Percentiles rank a stretch among this genome's conserved stretches.
These are phyloP conservation scores for Malachius bipustulatus DNA, from an alignment of 2,888 invertebrate genomes.

Conservation along the genomic window DNA sequence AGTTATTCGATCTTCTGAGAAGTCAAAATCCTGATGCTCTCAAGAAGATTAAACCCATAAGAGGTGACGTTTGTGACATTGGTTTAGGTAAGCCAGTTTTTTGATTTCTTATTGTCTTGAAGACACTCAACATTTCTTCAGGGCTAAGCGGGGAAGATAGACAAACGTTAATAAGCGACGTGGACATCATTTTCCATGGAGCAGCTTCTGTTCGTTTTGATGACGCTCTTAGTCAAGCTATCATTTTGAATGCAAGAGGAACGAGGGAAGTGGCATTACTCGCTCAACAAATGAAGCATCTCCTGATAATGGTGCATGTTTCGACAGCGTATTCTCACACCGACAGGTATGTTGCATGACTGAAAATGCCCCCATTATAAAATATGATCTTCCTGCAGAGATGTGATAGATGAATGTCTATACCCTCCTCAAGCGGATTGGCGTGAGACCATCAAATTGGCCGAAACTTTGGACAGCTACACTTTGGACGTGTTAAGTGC, in stretches of 20 bases:
- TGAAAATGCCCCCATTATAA: too few species aligned
- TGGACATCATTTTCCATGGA: slow-evolving; percentile 61
- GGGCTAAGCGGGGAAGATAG: slow-evolving; percentile 44
- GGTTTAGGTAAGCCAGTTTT: slow-evolving; percentile 40
- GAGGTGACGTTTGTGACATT: slow-evolving; percentile 46
- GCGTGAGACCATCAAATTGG: slow-evolving; percentile 52
- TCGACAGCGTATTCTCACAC: slow-evolving; percentile 84
- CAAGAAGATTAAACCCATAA: slow-evolving; percentile 52
- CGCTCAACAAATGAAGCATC: slow-evolving; percentile 42
- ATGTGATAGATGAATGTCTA: slow-evolving; percentile 61
- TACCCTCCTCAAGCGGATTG: slow-evolving; percentile 61
- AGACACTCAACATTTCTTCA: slow-evolving; percentile 24
- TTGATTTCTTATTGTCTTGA: slow-evolving; percentile 6
- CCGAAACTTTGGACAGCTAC: slow-evolving; percentile 48
- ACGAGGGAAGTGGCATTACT: slow-evolving; percentile 51
- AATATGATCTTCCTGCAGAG: too few species aligned
- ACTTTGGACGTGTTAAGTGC: slow-evolving; percentile 44
- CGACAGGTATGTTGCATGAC: too few species aligned
- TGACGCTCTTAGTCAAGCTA: slow-evolving; percentile 56
- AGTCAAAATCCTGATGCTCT: slow-evolving; percentile 42
- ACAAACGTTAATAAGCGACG: slow-evolving; percentile 42
- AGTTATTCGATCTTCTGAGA: slow-evolving; percentile 52
- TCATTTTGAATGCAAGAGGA: slow-evolving; percentile 51
- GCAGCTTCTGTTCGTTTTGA: slow-evolving; percentile 80
- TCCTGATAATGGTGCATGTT: slow-evolving; percentile 58